Evolutionary conservation across 1,140 invertebrate genomes (phyloP), one percentile per base, ranked within the genome.

Genomic region (Theocolax elegans): DNA sequence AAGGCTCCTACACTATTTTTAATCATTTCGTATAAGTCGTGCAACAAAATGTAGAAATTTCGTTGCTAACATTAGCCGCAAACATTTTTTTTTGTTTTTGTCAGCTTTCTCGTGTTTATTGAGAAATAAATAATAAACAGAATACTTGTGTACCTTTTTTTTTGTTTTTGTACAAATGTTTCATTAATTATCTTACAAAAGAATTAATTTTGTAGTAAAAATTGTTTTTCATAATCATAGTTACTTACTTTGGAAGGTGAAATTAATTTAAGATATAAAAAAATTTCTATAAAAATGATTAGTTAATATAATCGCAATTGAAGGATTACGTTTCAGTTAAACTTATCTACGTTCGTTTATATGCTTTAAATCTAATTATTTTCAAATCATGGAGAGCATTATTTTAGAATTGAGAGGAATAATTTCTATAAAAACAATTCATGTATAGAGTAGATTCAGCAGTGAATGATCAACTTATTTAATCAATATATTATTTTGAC

Each of bases 371-470:
- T 66, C 38, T 19, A n/a, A 31, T 54, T 19, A 44, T 44, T 29
- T n/a, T 21, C 68, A 23, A 58, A 49, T 73, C 58, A 72, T 74
- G 72, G 72, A 72, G 49, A 69, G 62, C 72, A 65, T 64, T 72
- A 21, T 58, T 62, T 60, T 65, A 72, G 72, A 69, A 71, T 64
- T 68, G 48, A 60, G 42, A 69, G 65, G 62, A 70, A 60, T 75
- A 12, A 75, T 74, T 75, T 46, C 19, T 68, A 74, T 70, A 63
- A 49, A 40, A 71, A 66, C 66, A 63, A 25, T 48, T n/a, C n/a
- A 4, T 29, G 21, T 49, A 17, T 53, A 65, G 48, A 48, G 29
- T 51, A 63, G 44, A 65, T 53, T 7, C 48, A 53, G 31, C 15
- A 38, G 12, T 42, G 21, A 65, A 23, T 25, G 48, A 27, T 51